Percentiles rank a stretch among this genome's conserved stretches.
These are phyloP conservation scores for Acrocephalus kingi DNA, from an alignment of 2,113 vertebrate species.

Conservation along the genomic window DNA sequence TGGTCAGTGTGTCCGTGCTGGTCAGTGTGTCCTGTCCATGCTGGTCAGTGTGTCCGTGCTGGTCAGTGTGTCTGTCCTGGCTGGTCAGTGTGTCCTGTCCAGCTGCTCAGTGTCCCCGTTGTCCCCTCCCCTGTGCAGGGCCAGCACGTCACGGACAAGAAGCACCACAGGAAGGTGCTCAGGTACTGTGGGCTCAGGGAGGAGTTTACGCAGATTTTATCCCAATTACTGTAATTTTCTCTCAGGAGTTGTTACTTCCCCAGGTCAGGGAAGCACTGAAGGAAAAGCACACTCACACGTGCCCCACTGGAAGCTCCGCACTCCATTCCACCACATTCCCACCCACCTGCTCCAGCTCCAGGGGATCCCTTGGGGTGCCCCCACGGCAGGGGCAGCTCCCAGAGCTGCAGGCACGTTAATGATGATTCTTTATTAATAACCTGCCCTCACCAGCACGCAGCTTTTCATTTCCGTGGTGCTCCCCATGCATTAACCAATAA, in stretches of 20 bases:
- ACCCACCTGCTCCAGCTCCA: neutral
- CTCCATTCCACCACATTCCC: too few relatives aligned
- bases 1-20: neutral
- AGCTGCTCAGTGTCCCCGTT: neutral
- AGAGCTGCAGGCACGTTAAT: fast-evolving
- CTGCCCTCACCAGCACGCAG: neutral
- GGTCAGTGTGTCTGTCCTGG: neutral
- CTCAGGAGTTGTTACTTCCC: neutral
- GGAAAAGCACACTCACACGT: fast-evolving
- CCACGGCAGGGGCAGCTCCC: neutral
- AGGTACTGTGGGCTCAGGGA: fast-evolving
- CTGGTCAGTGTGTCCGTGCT: too few relatives aligned
- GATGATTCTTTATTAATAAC: neutral
- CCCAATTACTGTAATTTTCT: neutral
- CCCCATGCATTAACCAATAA: neutral
- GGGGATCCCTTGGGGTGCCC: fast-evolving
- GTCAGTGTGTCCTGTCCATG: too few relatives aligned
- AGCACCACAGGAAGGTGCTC: neutral
- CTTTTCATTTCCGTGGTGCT: neutral
- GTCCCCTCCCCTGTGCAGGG: neutral
- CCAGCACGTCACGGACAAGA: fast-evolving
- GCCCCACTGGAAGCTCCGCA: too few relatives aligned
- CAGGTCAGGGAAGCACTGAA: neutral
- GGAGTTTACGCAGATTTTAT: neutral
- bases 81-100: too few relatives aligned